Evolutionary conservation across 2,888 invertebrate genomes (phyloP).

Genomic region (Idaea biselata): DNA sequence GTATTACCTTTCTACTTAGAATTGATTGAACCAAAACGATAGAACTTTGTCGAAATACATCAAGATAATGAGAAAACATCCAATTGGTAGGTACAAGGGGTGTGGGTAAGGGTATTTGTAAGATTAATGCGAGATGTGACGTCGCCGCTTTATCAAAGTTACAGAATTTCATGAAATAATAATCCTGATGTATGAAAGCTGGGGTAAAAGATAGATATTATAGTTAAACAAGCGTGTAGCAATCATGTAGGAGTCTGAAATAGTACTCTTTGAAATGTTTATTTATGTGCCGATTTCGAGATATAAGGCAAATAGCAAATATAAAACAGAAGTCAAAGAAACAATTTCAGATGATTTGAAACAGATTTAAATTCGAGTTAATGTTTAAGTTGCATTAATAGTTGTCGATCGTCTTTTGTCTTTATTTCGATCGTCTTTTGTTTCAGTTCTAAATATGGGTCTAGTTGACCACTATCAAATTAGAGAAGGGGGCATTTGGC

Average conservation of each 20-base stretch:
- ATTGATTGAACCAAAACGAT: not conserved
- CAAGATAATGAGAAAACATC: slow-evolving; percentile 2
- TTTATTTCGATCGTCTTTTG: too few relatives aligned
- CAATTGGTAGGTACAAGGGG: not conserved
- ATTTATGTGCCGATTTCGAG: not conserved
- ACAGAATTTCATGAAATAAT: slow-evolving; percentile 10
- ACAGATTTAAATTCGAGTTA: too few relatives aligned
- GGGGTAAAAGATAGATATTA: not conserved
- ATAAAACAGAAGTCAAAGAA: too few relatives aligned
- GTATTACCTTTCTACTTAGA: not conserved
- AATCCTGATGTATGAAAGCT: not conserved
- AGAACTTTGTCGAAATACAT: slow-evolving; percentile 1
- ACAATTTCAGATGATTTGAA: too few relatives aligned
- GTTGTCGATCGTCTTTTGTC: too few relatives aligned
- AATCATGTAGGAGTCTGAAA: not conserved
- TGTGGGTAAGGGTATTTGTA: not conserved
- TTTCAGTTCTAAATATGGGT: too few relatives aligned
- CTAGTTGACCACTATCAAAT: too few relatives aligned
- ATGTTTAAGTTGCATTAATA: too few relatives aligned
- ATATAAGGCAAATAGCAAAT: too few relatives aligned
- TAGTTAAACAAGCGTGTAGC: not conserved
- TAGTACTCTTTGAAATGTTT: not conserved
- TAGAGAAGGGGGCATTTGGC: too few relatives aligned
- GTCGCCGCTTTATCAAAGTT: slow-evolving; percentile 6
- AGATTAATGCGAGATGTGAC: not conserved